Percentiles rank a stretch among this genome's conserved stretches.
These are phyloP conservation scores for Bubo scandiacus DNA, from an alignment of 2,113 vertebrate species.

Conservation along the genomic window DNA sequence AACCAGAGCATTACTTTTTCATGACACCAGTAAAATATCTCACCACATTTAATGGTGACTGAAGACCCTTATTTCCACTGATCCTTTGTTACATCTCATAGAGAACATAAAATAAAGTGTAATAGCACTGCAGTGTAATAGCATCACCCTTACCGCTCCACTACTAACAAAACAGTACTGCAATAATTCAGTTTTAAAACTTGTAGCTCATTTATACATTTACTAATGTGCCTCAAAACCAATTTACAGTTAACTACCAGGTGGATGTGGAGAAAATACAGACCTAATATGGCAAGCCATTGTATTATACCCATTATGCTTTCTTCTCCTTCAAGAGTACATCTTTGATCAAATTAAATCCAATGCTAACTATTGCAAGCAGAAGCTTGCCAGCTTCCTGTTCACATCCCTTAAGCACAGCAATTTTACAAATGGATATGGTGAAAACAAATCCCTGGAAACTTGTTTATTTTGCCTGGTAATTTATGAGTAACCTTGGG, in stretches of 20 bases:
- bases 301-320: neutral
- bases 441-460: neutral
- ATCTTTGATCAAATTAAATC: conserved; percentile 11
- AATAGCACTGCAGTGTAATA: neutral
- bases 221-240: neutral
- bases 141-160: neutral
- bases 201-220: conserved; percentile 8
- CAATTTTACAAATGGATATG: neutral
- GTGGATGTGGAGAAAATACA: neutral
- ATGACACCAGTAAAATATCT: neutral
- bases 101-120: neutral
- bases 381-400: neutral
- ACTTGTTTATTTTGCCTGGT: neutral
- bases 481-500: neutral
- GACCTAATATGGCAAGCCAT: neutral
- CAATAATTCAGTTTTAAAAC: neutral
- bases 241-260: neutral
- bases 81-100: neutral
- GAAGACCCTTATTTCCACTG: neutral
- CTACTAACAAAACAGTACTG: neutral
- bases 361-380: neutral
- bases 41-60: neutral
- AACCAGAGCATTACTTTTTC: neutral
- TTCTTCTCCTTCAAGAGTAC: neutral
- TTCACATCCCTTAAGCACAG: neutral